Conservation (phyloP, 2,888 invertebrate species). For the Eristalis tenax region DNA sequence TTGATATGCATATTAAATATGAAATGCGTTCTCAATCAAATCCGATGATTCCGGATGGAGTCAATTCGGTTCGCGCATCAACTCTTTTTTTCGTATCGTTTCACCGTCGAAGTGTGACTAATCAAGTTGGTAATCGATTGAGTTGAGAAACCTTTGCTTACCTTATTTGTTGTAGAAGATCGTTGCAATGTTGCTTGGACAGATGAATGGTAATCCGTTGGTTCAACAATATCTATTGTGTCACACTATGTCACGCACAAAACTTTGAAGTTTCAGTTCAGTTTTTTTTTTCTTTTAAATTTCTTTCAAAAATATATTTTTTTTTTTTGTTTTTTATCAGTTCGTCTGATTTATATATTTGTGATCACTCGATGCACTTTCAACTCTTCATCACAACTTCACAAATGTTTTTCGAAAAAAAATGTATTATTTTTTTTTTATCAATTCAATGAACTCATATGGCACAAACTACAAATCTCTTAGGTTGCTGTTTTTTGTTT, state of each 20-base stretch:
- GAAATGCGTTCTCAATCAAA: slow-evolving; percentile 35
- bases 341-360: neutral
- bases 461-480: slow-evolving; percentile 50
- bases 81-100: slow-evolving; percentile 43
- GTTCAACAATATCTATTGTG: slow-evolving; percentile 6
- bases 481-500: slow-evolving; percentile 25
- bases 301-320: neutral
- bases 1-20: slow-evolving; percentile 44
- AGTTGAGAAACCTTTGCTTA: slow-evolving; percentile 38
- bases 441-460: slow-evolving; percentile 44
- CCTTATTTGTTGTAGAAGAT: slow-evolving; percentile 31
- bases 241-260: neutral
- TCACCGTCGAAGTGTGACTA: slow-evolving; percentile 14
- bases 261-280: neutral
- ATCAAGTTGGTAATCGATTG: slow-evolving; percentile 46
- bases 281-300: neutral
- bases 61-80: slow-evolving; percentile 61
- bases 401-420: neutral
- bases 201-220: slow-evolving; percentile 58
- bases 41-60: slow-evolving; percentile 16
- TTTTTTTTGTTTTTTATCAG: neutral
- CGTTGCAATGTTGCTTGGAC: slow-evolving; percentile 27
- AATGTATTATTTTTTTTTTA: neutral
- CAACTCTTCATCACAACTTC: slow-evolving; percentile 2
- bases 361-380: neutral